Conservation (phyloP, 1,140 invertebrate species). For the Rhopalosiphum maidis region DNA sequence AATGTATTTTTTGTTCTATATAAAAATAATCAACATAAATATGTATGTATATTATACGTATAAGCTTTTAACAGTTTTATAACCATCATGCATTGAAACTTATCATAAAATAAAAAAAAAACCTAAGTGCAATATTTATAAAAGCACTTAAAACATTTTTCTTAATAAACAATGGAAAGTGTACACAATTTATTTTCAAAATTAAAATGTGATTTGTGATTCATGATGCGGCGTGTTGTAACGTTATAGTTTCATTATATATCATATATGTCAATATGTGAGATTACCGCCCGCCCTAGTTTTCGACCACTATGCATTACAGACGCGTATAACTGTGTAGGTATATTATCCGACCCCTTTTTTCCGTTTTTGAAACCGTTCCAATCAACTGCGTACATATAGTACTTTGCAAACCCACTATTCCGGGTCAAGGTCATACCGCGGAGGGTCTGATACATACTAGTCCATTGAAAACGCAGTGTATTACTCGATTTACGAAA, state of each 20-base stretch:
- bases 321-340: background rate
- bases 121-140: background rate
- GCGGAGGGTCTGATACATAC: background rate
- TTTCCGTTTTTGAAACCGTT: constrained; percentile 45
- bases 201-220: background rate
- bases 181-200: background rate
- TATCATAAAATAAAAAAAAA: background rate
- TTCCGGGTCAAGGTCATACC: constrained; percentile 46
- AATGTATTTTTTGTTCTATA: background rate
- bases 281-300: background rate
- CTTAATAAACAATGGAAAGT: background rate
- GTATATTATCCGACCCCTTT: constrained; percentile 40
- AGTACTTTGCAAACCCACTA: constrained; percentile 32
- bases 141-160: background rate
- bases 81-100: background rate
- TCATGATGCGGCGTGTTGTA: background rate
- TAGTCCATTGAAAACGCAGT: background rate
- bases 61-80: background rate
- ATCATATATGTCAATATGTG: background rate
- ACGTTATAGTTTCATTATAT: background rate
- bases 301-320: background rate
- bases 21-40: background rate
- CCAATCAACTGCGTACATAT: constrained; percentile 26
- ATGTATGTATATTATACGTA: background rate
- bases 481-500: background rate